A percentile compares a stretch with the other conserved stretches of the same genome.
phyloP scores from a whole-genome alignment of 2,113 vertebrate genomes.

The Muscicapa adusta region DNA sequence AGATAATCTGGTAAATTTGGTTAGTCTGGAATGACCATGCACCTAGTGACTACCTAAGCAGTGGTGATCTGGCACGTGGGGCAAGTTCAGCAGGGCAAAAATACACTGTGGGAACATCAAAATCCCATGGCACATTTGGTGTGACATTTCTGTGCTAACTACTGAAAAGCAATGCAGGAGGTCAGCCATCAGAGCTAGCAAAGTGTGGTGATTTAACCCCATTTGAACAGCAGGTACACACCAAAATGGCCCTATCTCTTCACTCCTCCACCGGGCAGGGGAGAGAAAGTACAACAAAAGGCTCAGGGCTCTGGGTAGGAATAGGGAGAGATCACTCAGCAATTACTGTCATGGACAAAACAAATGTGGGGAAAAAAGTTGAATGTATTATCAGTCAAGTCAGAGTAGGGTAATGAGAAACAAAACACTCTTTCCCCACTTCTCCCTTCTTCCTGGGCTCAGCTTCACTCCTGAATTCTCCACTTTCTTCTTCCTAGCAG shows the following conservation, averaged over 20 bases:
- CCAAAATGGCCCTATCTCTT: background rate
- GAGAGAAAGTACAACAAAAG: background rate
- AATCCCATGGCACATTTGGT: background rate
- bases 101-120: background rate
- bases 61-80: background rate
- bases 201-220: background rate
- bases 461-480: background rate
- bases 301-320: accelerated
- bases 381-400: background rate
- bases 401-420: background rate
- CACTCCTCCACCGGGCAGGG: background rate
- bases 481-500: background rate
- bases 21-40: background rate
- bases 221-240: background rate
- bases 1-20: background rate
- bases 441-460: background rate
- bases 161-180: background rate
- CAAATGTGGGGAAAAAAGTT: accelerated
- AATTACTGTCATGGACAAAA: background rate
- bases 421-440: background rate
- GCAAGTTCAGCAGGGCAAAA: background rate
- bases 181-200: background rate
- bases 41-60: background rate
- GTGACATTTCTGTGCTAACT: background rate
- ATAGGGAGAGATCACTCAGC: background rate